Evolutionary conservation across 2,113 vertebrate species (phyloP).

Genomic region (Megaceryle torquata): DNA sequence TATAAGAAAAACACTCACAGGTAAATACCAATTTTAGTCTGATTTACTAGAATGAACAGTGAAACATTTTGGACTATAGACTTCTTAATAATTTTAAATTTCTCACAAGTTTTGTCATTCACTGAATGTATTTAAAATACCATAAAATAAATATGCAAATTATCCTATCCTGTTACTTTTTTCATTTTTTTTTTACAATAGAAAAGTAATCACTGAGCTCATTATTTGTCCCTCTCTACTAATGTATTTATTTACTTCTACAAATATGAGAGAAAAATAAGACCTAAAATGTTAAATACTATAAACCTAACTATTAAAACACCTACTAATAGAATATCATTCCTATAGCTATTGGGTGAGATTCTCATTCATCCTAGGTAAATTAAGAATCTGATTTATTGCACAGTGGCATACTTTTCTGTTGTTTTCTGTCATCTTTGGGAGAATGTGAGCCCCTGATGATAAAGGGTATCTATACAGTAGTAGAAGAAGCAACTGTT

Average conservation of each 20-base stretch:
- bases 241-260: not conserved
- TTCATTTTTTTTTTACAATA: not conserved
- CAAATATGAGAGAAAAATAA: not conserved
- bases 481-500: not conserved
- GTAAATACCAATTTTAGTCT: not conserved
- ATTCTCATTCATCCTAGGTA: not conserved
- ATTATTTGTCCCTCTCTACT: not conserved
- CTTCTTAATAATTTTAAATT: not conserved
- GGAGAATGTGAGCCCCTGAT: not conserved
- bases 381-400: not conserved
- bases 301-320: not conserved
- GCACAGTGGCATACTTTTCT: not conserved
- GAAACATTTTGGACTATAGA: not conserved
- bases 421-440: not conserved
- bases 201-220: not conserved
- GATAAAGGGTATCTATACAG: not conserved
- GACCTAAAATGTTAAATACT: not conserved
- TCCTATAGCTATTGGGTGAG: not conserved
- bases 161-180: not conserved
- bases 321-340: not conserved
- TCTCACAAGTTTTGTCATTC: not conserved
- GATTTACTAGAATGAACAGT: not conserved
- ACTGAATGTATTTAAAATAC: not conserved
- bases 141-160: not conserved
- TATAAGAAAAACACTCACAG: not conserved